These are phyloP conservation scores for Pardosa pseudoannulata DNA, from an alignment of 2,888 invertebrate genomes.

Conservation along the genomic window DNA sequence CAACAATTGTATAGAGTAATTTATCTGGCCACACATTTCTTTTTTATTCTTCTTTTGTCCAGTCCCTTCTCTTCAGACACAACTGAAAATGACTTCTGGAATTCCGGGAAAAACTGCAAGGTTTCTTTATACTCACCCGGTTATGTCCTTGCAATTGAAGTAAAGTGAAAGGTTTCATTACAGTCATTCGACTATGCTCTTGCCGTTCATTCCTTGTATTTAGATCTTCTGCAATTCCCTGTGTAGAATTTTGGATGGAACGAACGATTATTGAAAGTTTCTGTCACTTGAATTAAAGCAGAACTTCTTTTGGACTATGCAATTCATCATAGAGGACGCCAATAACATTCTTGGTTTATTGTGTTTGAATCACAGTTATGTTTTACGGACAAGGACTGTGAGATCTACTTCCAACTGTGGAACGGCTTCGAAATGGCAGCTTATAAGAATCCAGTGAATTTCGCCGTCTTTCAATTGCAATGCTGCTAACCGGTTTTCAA, in stretches of 20 bases:
- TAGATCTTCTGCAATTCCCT: conserved; percentile 10
- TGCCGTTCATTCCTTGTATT: too few relatives aligned
- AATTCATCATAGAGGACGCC: not conserved
- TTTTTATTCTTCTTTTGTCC: not conserved
- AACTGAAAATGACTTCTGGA: not conserved
- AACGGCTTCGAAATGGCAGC: not conserved
- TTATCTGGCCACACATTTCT: not conserved
- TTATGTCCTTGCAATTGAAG: too few relatives aligned
- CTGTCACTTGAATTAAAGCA: not conserved
- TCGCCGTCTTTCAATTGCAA: not conserved
- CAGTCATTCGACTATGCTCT: not conserved
- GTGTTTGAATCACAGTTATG: not conserved
- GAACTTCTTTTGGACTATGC: not conserved
- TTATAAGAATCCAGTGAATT: not conserved
- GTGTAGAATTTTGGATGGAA: not conserved
- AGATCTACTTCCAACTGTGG: not conserved
- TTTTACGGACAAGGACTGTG: not conserved
- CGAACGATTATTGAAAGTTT: not conserved
- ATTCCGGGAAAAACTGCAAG: not conserved
- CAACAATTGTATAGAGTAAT: too few relatives aligned
- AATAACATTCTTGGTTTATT: not conserved
- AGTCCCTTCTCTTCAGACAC: not conserved
- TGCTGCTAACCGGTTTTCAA: not conserved
- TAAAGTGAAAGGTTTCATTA: too few relatives aligned
- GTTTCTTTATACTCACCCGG: too few relatives aligned